phyloP scores from a whole-genome alignment of 2,113 vertebrate genomes.

The Pterocles orientalis region DNA sequence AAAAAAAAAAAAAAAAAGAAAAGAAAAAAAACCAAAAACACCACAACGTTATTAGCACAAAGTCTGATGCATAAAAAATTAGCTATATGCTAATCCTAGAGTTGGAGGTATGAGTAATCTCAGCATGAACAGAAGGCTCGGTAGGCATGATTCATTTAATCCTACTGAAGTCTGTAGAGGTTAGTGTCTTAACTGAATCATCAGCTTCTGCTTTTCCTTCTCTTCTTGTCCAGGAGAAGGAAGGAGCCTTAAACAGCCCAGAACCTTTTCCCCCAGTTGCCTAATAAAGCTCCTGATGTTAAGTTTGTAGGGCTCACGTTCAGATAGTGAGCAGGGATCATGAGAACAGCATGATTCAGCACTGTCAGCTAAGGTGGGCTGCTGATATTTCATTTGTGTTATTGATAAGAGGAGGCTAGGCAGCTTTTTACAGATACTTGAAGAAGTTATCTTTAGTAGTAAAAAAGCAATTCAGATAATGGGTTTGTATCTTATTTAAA shows the following conservation, averaged over 20 bases:
- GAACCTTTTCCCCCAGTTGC: neutral
- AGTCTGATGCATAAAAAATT: neutral
- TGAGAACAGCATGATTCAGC: neutral
- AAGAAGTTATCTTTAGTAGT: neutral
- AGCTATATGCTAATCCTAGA: neutral
- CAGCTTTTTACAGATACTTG: neutral
- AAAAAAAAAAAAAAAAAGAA: too few relatives aligned
- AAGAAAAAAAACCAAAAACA: too few relatives aligned
- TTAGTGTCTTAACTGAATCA: constrained; percentile 18
- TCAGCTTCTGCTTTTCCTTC: neutral
- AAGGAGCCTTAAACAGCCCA: neutral
- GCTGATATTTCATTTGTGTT: neutral
- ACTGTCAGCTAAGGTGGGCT: neutral
- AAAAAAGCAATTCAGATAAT: neutral
- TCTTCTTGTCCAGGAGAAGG: neutral
- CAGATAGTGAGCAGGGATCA: neutral
- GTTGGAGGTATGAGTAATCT: constrained; percentile 14
- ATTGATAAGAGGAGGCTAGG: neutral
- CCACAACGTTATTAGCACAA: neutral
- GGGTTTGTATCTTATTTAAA: neutral
- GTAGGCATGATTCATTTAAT: constrained; percentile 21
- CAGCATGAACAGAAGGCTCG: neutral
- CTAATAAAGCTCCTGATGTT: neutral
- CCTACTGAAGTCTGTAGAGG: constrained; percentile 19
- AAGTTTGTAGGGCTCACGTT: neutral